Evolutionary conservation across 1,140 invertebrate genomes (phyloP), one percentile per base, ranked within the genome.

Genomic region (Helicorthomorpha holstii): DNA sequence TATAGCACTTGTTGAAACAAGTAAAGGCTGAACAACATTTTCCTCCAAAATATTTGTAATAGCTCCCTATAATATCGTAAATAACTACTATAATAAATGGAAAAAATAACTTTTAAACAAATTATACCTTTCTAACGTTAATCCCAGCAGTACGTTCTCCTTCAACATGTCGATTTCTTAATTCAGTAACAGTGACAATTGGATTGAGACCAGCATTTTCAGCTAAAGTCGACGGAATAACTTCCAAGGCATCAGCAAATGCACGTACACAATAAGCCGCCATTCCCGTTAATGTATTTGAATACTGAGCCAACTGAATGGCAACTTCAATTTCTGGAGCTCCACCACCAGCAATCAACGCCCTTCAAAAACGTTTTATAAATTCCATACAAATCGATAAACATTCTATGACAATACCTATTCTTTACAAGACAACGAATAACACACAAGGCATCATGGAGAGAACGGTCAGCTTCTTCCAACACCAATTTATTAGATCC

Each of bases 181-280:
- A 73, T 68, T 98, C 93, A 0, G 95, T 98, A 1, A 99, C 94
- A 0, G 94, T 98, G 47, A 85, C 69, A 64, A 99, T 97, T 0
- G 96, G 85, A 71, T 95, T 98, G 1, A 99, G 72, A n/a, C 96
- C 95, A 24, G 95, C 94, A 69, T 99, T 99, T 72, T 99, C 96
- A n/a, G 96, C 91, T 49, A 99, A 72, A 2, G 96, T 99, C 48
- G 83, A 94, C 1, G 96, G 96, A 64, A 99, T 88, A 2, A 98
- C 82, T 72, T 98, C 93, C 23, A 99, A 71, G 1, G 95, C 91
- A 65, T 96, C 86, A 7, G 94, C 91, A 74, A 89, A 99, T 1
- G 89, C 92, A 56, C 84, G 76, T 57, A 87, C 80, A 63, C 94
- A 98, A 66, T 97, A 97, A 47, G 93, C 86, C 66, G 96, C 85